These are phyloP conservation scores for Cyrtorhinus lividipennis DNA, from an alignment of 1,140 invertebrate species.

Conservation along the genomic window DNA sequence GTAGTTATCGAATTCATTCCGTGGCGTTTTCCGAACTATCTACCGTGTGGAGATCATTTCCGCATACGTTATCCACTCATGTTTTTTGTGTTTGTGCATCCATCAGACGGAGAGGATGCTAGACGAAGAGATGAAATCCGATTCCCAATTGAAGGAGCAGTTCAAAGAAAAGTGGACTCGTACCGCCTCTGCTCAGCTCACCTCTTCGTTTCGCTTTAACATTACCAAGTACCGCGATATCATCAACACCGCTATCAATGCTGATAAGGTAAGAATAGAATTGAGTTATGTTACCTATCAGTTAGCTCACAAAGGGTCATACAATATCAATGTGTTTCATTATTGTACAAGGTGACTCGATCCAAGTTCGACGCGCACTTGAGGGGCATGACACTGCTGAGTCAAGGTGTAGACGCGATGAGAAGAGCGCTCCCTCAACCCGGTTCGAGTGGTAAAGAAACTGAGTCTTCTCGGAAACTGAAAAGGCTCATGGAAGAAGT, in stretches of 20 bases:
- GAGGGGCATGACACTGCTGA: slow-evolving; percentile 68
- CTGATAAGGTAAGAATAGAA: slow-evolving; percentile 43
- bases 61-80: no score
- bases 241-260: slow-evolving; percentile 74
- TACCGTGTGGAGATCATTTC: not conserved
- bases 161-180: slow-evolving; percentile 87
- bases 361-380: slow-evolving; percentile 72
- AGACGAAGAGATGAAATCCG: slow-evolving; percentile 80
- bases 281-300: no score
- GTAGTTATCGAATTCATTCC: no score
- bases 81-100: no score
- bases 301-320: no score
- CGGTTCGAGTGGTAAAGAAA: slow-evolving; percentile 28
- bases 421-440: slow-evolving; percentile 42
- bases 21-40: no score
- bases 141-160: slow-evolving; percentile 72
- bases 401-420: slow-evolving; percentile 51
- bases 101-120: slow-evolving; percentile 69
- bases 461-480: slow-evolving; percentile 48
- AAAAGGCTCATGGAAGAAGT: slow-evolving; percentile 66
- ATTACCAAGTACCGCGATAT: slow-evolving; percentile 81
- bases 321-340: no score
- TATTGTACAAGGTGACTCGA: slow-evolving; percentile 58
- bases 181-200: slow-evolving; percentile 74
- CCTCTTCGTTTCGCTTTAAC: slow-evolving; percentile 74